Conservation (phyloP, 2,888 invertebrate genomes). For the Sphaeridia pumilis region DNA sequence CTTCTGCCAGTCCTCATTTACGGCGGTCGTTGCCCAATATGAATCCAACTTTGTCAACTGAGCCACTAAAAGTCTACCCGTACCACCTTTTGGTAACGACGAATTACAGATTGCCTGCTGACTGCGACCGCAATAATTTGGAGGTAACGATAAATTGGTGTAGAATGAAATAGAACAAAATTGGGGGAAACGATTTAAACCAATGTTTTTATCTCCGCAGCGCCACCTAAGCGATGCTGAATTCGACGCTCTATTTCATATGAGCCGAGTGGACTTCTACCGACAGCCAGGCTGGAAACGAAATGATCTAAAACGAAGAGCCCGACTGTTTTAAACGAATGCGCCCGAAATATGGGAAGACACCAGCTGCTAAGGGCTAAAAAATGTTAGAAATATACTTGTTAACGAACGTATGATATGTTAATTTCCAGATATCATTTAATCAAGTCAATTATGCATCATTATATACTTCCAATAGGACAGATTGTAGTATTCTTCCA, state of each 20-base stretch:
- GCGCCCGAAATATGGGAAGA: too few relatives aligned
- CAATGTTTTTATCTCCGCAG: constrained; percentile 42
- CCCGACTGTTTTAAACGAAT: constrained; percentile 75
- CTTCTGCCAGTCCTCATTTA: constrained; percentile 55
- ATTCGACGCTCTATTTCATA: constrained; percentile 88
- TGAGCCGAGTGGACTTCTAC: constrained; percentile 85
- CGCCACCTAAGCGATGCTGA: constrained; percentile 91
- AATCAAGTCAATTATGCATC: too few relatives aligned
- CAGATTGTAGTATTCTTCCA: too few relatives aligned
- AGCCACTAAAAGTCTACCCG: constrained; percentile 94
- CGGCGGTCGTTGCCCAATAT: constrained; percentile 92
- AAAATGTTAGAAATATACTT: too few relatives aligned
- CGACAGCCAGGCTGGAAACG: constrained; percentile 96
- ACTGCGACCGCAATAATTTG: constrained; percentile 88
- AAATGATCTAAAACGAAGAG: constrained; percentile 92
- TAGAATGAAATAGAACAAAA: too few relatives aligned
- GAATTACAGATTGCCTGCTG: constrained; percentile 93
- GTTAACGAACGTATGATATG: too few relatives aligned
- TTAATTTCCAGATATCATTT: too few relatives aligned
- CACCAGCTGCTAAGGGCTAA: too few relatives aligned
- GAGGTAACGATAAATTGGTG: too few relatives aligned
- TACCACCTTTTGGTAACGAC: constrained; percentile 89
- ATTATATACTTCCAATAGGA: too few relatives aligned
- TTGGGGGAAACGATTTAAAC: too few relatives aligned
- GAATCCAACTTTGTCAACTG: constrained; percentile 73